Conservation (phyloP, 2,888 invertebrate genomes). For the Adelognathus sp. region DNA sequence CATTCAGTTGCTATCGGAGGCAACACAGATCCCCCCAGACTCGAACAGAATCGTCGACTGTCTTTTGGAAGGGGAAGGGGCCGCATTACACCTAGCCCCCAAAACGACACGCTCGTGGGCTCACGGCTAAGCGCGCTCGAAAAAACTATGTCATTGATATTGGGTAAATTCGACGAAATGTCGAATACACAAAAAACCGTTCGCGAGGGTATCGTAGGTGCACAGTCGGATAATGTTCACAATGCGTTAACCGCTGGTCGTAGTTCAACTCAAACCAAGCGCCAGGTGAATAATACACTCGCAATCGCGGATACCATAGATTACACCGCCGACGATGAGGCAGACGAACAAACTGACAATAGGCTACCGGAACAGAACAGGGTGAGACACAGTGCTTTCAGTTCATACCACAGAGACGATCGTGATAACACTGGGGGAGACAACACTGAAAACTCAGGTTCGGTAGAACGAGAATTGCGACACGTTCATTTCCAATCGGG, state of each 20-base stretch:
- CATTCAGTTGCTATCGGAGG: too few species aligned
- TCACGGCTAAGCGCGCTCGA: background rate
- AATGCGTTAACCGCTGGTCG: too few species aligned
- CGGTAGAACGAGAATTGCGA: background rate
- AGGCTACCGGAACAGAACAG: background rate
- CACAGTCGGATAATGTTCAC: background rate
- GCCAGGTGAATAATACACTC: too few species aligned
- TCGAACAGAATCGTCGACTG: too few species aligned
- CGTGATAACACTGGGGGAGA: background rate
- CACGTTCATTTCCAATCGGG: background rate
- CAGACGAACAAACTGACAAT: background rate
- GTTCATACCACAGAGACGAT: too few species aligned
- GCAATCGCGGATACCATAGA: background rate
- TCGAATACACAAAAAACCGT: background rate
- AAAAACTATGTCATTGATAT: background rate
- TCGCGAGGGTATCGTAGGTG: background rate
- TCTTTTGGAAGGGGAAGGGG: too few species aligned
- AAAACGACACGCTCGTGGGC: background rate
- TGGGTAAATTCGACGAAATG: background rate
- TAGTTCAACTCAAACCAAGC: background rate
- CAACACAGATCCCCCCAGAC: too few species aligned
- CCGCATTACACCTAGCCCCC: background rate
- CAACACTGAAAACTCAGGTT: background rate
- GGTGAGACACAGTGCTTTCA: background rate
- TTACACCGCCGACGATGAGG: background rate